Base-by-base conservation (phyloP, 1,140 invertebrate genomes). In the Dreissena rostriformis region DNA sequence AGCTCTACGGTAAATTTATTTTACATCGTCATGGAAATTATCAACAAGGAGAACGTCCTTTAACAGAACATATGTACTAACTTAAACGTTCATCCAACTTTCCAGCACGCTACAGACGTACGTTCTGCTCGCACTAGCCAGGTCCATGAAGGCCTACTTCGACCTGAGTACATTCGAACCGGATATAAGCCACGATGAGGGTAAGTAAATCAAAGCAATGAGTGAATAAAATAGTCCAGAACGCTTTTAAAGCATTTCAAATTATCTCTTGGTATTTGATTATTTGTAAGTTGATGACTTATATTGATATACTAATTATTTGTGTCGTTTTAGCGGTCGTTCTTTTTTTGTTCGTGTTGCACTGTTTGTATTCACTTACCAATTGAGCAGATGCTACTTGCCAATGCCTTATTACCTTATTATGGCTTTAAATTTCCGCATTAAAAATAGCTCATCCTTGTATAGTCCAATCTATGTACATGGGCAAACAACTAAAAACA, bases 101-200 rank as follows among this genome's bases (percentile, higher is more conserved):
- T 86, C 63, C 78, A 86, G 84, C 19, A 61, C 68, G 24, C 73
- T 86, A n/a, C n/a, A 68, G 51, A 76, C 53, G 19, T 86, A 86
- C 49, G 53, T 86, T 29, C n/a, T 72, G 49, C 29, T 86, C n/a
- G 66, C 73, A 39, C 24, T 86, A 17, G 73, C 66, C 0, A 53
- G 84, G 26, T 68, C 78, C 8, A 63, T 86, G 72, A 71, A 66
- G 22, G 49, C 17, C 10, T 86, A 81, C 28, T 86, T 82, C 63
- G 84, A 86, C 22, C 68, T 76, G 0, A 76, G 29, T 28, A 86
- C 78, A 49, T 86, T 86, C 66, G 61, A 86, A 66, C 72, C 84
- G 39, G 74, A 82, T 39, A 15, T 81, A 12, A 67, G 76, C 57
- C 65, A 52, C 15, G 65, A 67, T 66, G 71, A 70, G 61, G 84